A percentile compares a stretch with the other conserved stretches of the same genome.
These are phyloP conservation scores for Disparrhopalites patrizii DNA, from an alignment of 2,888 invertebrate genomes.

Conservation along the genomic window DNA sequence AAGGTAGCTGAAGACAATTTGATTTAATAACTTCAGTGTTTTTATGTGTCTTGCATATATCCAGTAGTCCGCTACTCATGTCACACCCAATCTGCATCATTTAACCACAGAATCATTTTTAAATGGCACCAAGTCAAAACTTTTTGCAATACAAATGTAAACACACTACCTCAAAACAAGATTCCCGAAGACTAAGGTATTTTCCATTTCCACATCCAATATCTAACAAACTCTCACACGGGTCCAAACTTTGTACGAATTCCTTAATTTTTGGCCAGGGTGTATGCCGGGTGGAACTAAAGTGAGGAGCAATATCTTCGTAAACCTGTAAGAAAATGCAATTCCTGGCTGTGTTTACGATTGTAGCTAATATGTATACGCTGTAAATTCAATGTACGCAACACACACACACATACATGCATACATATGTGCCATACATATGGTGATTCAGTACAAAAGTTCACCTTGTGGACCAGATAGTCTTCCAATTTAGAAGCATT, in stretches of 20 bases:
- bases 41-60: conserved; percentile 59
- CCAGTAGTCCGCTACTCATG: conserved; percentile 64
- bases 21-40: conserved; percentile 67
- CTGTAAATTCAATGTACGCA: not conserved
- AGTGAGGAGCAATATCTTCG: conserved; percentile 89
- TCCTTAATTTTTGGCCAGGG: conserved; percentile 87
- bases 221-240: conserved; percentile 75
- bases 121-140: not conserved
- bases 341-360: not conserved
- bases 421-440: too few relatives aligned
- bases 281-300: conserved; percentile 88
- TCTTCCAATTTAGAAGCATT: conserved; percentile 66
- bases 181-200: conserved; percentile 66
- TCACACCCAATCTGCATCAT: conserved; percentile 70
- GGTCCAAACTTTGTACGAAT: conserved; percentile 66
- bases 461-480: conserved; percentile 69
- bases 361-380: not conserved
- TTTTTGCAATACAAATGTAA: not conserved
- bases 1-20: conserved; percentile 71
- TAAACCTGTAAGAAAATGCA: conserved; percentile 65
- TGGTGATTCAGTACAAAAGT: too few relatives aligned
- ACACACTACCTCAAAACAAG: conserved; percentile 17
- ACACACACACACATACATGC: too few relatives aligned
- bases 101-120: not conserved
- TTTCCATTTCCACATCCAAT: conserved; percentile 99